Evolutionary conservation across 2,113 vertebrate species (phyloP).

Genomic region (Todiramphus chloris): DNA sequence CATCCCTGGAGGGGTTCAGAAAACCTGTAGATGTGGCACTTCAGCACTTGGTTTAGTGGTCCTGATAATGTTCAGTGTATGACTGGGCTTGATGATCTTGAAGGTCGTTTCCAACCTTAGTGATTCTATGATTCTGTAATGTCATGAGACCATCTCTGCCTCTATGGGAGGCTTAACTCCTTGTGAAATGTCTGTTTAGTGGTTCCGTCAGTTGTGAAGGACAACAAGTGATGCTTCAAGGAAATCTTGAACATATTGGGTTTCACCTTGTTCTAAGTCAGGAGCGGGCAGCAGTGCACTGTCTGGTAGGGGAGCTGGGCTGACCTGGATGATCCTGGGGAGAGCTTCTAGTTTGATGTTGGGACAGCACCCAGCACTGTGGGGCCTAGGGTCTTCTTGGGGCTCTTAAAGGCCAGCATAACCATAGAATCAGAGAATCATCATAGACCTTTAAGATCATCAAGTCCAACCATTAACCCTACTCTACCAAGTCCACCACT

Average conservation of each 20-base stretch:
- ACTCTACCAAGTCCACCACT: no score
- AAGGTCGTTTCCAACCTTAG: no score
- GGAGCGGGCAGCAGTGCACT: not conserved
- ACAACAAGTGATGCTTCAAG: fast-evolving
- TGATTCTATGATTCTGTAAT: no score
- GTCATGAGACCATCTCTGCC: not conserved
- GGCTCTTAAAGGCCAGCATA: not conserved
- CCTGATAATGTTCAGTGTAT: no score
- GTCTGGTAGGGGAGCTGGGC: not conserved
- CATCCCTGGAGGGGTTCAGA: no score
- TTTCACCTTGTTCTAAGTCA: not conserved
- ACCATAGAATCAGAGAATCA: no score
- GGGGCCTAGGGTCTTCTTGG: not conserved
- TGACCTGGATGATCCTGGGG: not conserved
- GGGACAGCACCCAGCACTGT: not conserved
- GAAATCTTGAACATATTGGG: fast-evolving
- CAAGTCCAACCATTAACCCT: no score
- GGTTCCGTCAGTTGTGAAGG: not conserved
- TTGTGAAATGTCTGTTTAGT: not conserved
- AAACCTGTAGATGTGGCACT: no score
- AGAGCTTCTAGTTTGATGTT: not conserved
- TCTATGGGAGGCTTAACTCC: not conserved
- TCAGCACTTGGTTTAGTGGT: no score
- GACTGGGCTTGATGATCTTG: no score
- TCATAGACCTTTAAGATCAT: no score